Base-by-base conservation (phyloP, 1,140 invertebrate genomes). In the Trachelipus rathkii region DNA sequence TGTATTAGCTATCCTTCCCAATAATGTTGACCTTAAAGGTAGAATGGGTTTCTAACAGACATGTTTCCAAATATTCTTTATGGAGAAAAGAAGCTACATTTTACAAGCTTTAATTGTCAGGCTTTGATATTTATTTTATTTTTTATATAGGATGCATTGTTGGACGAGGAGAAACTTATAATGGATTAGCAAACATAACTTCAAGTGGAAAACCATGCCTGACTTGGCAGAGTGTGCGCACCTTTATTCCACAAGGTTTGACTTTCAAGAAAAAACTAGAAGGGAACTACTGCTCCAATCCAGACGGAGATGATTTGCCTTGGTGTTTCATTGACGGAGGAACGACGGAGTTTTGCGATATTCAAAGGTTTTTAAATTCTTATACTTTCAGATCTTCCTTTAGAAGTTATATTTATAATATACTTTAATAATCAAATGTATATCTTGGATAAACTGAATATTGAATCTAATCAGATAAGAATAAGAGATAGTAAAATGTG, bases 261-360 rank as follows among this genome's bases (percentile, higher is more conserved):
- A 11, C 72, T 73, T 7, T n/a, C 67, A 33, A 15, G 50, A 60
- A 60, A 19, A 60, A 13, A 19, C 19, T 60, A 19, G 46, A 68
- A 0, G 87, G 89, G 75, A 88, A 89, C 82, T 87, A 85, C 78
- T 90, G 89, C 78, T 84, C 88, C 74, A 89, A 89, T 83, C 86
- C 87, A 0, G 83, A 83, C 69, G 79, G 79, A 11, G 86, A 87
- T 46, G 82, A 82, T 0, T 84, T 82, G n/a, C 89, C 89, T 0
- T 90, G 88, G 89, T 90, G 89, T 77, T 89, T 84, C 78, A 84
- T 84, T 15, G 83, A 78, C 11, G 71, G 81, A 6, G 84, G 85
- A 0, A 83, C 85, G 73, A 85, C 84, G 24, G 88, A 89, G 79
- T 85, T 86, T 73, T 89, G 89, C 75, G 88, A 89, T 78, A 88